Conservation (phyloP, 2,888 invertebrate genomes). For the Norana najaformis region DNA sequence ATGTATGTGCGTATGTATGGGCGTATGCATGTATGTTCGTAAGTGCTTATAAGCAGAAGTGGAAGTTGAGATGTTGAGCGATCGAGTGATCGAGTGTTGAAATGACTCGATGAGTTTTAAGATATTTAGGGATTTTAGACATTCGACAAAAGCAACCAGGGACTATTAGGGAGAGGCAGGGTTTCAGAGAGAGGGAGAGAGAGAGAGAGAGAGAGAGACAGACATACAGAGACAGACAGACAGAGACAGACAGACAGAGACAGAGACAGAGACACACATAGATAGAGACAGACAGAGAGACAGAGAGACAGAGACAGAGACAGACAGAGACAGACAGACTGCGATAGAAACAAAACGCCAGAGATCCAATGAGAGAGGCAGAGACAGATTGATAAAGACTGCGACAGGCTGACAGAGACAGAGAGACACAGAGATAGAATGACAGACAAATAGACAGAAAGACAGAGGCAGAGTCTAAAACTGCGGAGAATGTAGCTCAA, state of each 20-base stretch:
- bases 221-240: conserved; percentile 22
- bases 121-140: neutral
- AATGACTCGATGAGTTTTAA: neutral
- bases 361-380: neutral
- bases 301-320: neutral
- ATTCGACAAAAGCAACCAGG: neutral
- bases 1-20: neutral
- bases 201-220: conserved; percentile 7
- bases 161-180: no score
- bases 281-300: conserved; percentile 8
- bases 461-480: neutral
- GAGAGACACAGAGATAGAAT: neutral
- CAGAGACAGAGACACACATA: neutral
- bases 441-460: no score
- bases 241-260: neutral
- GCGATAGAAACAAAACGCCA: no score
- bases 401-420: neutral
- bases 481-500: neutral
- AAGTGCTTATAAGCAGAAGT: neutral
- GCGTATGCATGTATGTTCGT: neutral
- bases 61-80: neutral
- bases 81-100: neutral
- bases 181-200: conserved; percentile 21
- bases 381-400: neutral
- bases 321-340: neutral